Conservation (phyloP, 2,113 vertebrate species). For the Pachycephala philippinensis region DNA sequence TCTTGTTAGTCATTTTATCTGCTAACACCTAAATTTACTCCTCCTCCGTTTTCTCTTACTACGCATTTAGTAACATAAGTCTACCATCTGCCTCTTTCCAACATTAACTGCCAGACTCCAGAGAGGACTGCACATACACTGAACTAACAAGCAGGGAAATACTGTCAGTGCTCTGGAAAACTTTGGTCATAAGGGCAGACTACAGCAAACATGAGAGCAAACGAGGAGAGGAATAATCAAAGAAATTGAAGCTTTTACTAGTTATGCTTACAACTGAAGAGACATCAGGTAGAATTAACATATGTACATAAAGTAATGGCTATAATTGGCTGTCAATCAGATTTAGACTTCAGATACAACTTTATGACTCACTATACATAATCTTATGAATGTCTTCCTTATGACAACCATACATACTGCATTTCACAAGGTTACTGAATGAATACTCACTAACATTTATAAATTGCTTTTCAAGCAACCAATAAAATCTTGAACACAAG, state of each 20-base stretch:
- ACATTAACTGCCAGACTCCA: not conserved
- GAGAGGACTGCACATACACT: not conserved
- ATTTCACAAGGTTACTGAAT: not conserved
- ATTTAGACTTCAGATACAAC: not conserved
- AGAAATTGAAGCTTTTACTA: not conserved
- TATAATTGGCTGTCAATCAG: not conserved
- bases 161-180: not conserved
- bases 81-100: conserved; percentile 15
- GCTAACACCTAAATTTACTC: not conserved
- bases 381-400: not conserved
- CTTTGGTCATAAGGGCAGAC: not conserved
- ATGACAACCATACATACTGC: not conserved
- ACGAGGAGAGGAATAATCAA: not conserved
- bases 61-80: not conserved
- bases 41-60: not conserved
- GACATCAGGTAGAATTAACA: not conserved
- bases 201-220: not conserved
- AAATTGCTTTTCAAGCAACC: not conserved
- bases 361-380: not conserved
- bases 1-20: conserved; percentile 9
- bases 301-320: not conserved
- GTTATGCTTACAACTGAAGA: not conserved
- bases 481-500: not conserved
- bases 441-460: not conserved
- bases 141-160: not conserved